Base-by-base conservation (phyloP, 2,888 invertebrate genomes). In the Meta bourneti region DNA sequence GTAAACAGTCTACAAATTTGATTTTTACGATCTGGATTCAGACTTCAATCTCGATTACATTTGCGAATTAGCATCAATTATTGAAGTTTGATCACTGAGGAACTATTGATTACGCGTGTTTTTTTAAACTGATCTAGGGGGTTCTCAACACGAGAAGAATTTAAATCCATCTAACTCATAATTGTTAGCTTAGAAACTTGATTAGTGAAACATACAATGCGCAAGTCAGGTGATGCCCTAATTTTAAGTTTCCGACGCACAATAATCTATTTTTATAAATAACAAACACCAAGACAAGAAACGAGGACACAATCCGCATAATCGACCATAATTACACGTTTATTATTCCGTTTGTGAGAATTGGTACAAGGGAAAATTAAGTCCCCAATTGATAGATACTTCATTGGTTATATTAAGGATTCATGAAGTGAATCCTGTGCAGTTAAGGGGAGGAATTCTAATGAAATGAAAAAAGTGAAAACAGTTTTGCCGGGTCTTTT, bases 401-500 rank as follows among this genome's bases (percentile, higher is more conserved):
- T 61, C 61, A 61, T 61, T 61, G 61, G 16, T 16, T 9, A 9
- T 16, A 61, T 61, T 61, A 61, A 11, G 19, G 19, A 74, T 34
- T 19, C 74, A 19, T 11, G 74, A 11, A 20, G 19, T n/a, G 74
- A 74, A n/a, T 19, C 11, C 61, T 61, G 13, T n/a, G 7, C n/a
- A 9, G n/a, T 16, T 78, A n/a, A 72, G 78, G 19, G 78, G 78
- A 20, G 52, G 78, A 52, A 19, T 52, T 51, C 51, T 19, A 78
- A 78, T n/a, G 80, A 81, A 69, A 81, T 74, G 74, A 34, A 74
- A 74, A 34, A 74, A 19, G 11, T 19, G 69, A 70, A 85, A 85
- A 75, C 51, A 69, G 19, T 49, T 70, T 71, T 13, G 0, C 69
- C 70, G n/a, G 48, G 51, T 70, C 34, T 51, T 19, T 34, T 34